phyloP scores from a whole-genome alignment of 2,113 vertebrate species.

The Cathartes aura region DNA sequence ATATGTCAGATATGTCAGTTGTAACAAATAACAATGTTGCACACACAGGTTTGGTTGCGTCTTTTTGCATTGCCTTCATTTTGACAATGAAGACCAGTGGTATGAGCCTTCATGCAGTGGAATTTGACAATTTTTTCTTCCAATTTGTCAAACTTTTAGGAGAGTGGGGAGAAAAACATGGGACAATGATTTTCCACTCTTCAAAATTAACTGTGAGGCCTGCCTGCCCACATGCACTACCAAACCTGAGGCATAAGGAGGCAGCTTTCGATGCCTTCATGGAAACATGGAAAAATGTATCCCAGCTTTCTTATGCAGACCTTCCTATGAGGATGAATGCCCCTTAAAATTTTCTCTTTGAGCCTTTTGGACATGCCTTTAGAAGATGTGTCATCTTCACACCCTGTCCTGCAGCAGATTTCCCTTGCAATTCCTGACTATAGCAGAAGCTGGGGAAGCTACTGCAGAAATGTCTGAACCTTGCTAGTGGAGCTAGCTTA shows the following conservation, averaged over 20 bases:
- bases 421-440: background rate
- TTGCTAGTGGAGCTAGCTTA: background rate
- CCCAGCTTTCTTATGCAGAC: background rate
- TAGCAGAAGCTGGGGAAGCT: background rate
- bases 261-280: background rate
- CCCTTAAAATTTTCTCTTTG: background rate
- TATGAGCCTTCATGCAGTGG: background rate
- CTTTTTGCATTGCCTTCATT: background rate
- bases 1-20: background rate
- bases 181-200: background rate
- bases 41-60: background rate
- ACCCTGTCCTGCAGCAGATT: background rate
- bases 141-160: background rate
- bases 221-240: background rate
- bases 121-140: background rate
- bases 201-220: background rate
- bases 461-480: background rate
- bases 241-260: background rate
- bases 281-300: background rate
- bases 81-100: background rate
- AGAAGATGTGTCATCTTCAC: background rate
- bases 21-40: background rate
- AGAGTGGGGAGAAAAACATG: background rate
- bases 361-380: background rate
- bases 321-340: background rate